Base-by-base conservation (phyloP, 2,888 invertebrate species). In the Chymomyza procnemis region DNA sequence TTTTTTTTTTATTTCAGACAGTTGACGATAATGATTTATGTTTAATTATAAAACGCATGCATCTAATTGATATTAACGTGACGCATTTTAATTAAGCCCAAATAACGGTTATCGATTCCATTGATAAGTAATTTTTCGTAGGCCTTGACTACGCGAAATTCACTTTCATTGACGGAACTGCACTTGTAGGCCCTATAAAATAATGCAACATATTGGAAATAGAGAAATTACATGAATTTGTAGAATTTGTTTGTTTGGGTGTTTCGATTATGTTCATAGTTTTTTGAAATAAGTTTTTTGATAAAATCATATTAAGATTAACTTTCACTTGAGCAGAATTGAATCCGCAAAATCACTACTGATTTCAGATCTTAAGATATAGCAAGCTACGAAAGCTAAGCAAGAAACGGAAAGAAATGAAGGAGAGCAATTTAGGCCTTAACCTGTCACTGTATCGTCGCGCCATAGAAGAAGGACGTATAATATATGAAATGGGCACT, bases 21-120 rank as follows among this genome's bases (percentile, higher is more conserved):
- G 1, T 21, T 16, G 18, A 46, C 63, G 50, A 66, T 79, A 73
- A 68, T 76, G 71, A 80, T 80, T 84, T 86, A 84, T 75, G 18
- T 47, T 18, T 54, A 54, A 61, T 61, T 48, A 50, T 48, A 21
- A 60, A 22, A 47, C 46, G 46, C 47, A 18, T 21, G 21, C 74
- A 73, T 70, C 79, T 84, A 80, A 86, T 86, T 84, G 71, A 67
- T 72, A 71, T 60, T 59, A 9, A 64, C 68, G 64, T 57, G 66
- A 54, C 64, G 80, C 74, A 81, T 81, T 69, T 81, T 61, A 86
- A 81, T 77, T 57, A 60, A 26, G 55, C 57, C 61, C 30, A 52
- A 18, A 6, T 56, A 50, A 56, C 59, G 56, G 64, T 60, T 61
- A 63, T 46, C 56, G 30, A 1, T 26, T 16, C 58, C 76, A 75